Percentiles rank a stretch among this genome's conserved stretches.
phyloP scores from a whole-genome alignment of 1,140 invertebrate genomes.

The Meloidogyne chitwoodi region DNA sequence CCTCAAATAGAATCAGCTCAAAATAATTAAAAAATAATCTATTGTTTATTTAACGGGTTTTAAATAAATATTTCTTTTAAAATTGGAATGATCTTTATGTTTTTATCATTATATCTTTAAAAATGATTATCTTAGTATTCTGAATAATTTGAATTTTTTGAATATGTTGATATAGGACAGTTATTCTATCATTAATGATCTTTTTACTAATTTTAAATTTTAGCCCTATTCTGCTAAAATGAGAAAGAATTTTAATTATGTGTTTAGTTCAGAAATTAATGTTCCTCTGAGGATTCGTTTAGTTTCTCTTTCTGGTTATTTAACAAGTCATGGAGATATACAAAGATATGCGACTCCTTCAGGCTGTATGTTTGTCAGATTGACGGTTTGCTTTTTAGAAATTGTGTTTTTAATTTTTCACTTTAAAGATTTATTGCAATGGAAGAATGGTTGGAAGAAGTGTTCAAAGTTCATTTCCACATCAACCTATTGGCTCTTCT shows the following conservation, averaged over 20 bases:
- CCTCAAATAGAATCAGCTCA: no score
- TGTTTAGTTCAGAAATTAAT: conserved; percentile 53
- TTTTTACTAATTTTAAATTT: background rate
- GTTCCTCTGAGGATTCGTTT: conserved; percentile 68
- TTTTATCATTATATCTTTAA: no score
- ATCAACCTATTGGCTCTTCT: background rate
- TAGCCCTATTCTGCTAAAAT: conserved; percentile 1
- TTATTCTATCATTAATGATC: no score
- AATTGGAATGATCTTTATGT: no score
- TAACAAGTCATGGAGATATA: conserved; percentile 5
- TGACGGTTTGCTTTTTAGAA: conserved; percentile 27
- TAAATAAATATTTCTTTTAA: no score
- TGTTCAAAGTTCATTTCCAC: conserved; percentile 79
- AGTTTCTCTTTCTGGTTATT: conserved; percentile 35
- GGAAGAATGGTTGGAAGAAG: conserved; percentile 78
- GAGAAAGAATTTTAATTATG: conserved; percentile 40
- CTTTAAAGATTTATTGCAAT: conserved; percentile 81
- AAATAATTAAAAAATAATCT: no score
- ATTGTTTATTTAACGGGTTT: no score
- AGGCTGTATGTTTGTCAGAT: conserved; percentile 37
- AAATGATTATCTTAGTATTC: no score
- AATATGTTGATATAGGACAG: no score
- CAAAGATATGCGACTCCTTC: conserved; percentile 17
- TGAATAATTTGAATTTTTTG: no score
- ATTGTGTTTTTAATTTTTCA: conserved; percentile 63